Conservation (phyloP, 2,113 vertebrate species). For the Pteropus alecto region DNA sequence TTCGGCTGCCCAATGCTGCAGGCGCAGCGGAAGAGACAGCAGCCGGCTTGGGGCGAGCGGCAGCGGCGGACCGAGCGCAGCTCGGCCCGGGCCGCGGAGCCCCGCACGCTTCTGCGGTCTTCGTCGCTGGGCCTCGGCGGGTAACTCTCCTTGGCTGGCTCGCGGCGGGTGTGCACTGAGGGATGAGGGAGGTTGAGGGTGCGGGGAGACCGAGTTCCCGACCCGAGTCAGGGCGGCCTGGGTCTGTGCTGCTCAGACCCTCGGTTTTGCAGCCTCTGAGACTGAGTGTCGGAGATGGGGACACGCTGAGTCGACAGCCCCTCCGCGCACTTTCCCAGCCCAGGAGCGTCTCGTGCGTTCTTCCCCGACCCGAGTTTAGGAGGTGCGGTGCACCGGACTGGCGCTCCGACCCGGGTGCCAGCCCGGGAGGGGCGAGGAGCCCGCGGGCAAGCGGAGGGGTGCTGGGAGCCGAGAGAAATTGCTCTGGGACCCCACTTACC, state of each 20-base stretch:
- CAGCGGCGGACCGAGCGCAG: background rate
- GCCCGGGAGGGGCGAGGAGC: background rate
- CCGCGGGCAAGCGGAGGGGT: background rate
- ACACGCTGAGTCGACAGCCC: fast-evolving
- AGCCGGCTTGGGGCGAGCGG: background rate
- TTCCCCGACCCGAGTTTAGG: background rate
- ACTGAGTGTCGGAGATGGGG: background rate
- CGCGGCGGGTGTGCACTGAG: background rate
- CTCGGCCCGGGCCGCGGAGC: background rate
- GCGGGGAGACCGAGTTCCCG: background rate
- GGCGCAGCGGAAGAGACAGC: slow-evolving; percentile 1
- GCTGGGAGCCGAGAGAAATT: fast-evolving
- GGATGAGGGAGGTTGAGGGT: background rate
- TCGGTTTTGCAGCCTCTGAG: background rate
- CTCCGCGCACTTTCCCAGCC: background rate
- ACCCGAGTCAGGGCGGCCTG: background rate
- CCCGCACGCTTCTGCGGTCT: background rate
- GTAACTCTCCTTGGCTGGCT: background rate
- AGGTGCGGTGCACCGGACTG: background rate
- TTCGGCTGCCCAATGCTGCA: slow-evolving; percentile 24
- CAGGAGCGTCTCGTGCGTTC: fast-evolving
- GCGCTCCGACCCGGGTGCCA: background rate
- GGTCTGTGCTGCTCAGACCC: background rate
- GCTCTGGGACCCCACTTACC: background rate
- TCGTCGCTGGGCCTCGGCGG: slow-evolving; percentile 24